A percentile compares a stretch with the other conserved stretches of the same genome.
Conservation (phyloP, 2,888 invertebrate species). For the Brachycybe producta region DNA sequence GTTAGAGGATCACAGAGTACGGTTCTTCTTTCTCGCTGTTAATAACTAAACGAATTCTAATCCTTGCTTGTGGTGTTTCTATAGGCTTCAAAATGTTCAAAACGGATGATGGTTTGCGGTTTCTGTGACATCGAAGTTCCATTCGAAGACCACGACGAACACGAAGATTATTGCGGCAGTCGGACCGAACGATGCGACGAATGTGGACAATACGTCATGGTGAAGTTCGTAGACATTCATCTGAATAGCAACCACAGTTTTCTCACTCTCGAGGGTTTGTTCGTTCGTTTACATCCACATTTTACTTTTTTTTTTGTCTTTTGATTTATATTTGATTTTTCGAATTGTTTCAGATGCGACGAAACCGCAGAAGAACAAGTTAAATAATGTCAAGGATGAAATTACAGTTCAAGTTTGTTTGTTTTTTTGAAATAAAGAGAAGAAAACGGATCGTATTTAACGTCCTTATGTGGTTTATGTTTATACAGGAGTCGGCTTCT, state of each 20-base stretch:
- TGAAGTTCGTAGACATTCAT: constrained; percentile 53
- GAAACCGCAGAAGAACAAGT: no score
- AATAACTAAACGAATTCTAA: not conserved
- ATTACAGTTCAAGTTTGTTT: no score
- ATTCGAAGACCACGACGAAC: constrained; percentile 45
- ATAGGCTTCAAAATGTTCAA: constrained; percentile 41
- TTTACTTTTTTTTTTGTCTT: no score
- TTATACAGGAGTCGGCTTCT: no score
- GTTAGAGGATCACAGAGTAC: constrained; percentile 33
- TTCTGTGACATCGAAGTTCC: constrained; percentile 53
- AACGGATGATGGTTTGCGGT: constrained; percentile 46
- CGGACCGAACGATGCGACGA: constrained; percentile 54
- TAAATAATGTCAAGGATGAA: no score
- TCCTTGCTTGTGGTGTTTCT: not conserved
- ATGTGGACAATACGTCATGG: constrained; percentile 55
- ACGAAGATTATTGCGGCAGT: constrained; percentile 56
- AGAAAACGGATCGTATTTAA: no score
- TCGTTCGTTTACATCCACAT: no score
- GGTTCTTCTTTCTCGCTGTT: not conserved
- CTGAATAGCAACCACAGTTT: constrained; percentile 12
- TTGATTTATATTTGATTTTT: no score
- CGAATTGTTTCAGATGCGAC: no score
- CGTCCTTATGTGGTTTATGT: no score
- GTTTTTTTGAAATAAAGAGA: no score
- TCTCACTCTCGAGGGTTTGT: constrained; percentile 6